Percentiles rank a stretch among this genome's conserved stretches.
phyloP scores from a whole-genome alignment of 2,888 invertebrate genomes.

The Quadroppia sp. region DNA sequence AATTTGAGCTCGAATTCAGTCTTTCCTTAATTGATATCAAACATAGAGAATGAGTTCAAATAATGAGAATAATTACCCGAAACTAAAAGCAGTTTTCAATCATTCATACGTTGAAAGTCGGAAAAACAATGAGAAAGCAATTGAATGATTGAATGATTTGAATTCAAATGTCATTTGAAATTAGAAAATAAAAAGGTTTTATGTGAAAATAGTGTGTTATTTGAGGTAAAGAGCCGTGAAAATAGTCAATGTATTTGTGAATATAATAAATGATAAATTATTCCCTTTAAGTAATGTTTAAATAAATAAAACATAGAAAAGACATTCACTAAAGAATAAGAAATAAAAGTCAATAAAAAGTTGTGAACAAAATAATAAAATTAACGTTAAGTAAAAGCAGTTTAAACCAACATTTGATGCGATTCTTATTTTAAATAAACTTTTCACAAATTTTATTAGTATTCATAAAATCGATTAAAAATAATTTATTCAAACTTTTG shows the following conservation, averaged over 20 bases:
- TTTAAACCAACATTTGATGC: too few relatives aligned
- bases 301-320: slow-evolving; percentile 6
- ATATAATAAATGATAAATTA: background rate
- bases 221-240: background rate
- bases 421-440: too few relatives aligned
- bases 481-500: too few relatives aligned
- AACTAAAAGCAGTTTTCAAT: background rate
- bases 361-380: background rate
- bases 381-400: background rate
- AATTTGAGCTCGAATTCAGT: too few relatives aligned
- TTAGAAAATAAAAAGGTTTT: background rate
- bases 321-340: background rate
- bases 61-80: background rate
- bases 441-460: too few relatives aligned
- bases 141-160: background rate
- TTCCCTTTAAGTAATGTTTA: slow-evolving; percentile 2
- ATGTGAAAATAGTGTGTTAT: background rate
- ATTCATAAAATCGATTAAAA: too few relatives aligned
- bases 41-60: too few relatives aligned
- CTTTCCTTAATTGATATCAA: too few relatives aligned
- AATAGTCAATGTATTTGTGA: background rate
- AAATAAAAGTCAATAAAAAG: background rate
- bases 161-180: background rate
- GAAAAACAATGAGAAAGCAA: background rate
- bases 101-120: background rate